phyloP scores from a whole-genome alignment of 2,888 invertebrate species.

The Thereva nobilitata region DNA sequence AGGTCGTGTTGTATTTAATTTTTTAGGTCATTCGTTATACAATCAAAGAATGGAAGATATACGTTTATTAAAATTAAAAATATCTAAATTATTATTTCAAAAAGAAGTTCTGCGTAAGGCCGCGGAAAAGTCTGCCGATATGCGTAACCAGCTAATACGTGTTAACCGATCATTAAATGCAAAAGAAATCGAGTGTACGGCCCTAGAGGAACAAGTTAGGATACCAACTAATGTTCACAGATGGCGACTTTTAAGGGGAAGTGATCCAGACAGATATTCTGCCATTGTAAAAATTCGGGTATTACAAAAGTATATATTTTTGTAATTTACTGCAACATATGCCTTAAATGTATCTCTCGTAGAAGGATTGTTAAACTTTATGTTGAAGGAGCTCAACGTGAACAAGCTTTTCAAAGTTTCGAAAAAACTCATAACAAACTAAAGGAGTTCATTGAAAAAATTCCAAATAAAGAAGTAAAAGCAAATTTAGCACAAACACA shows the following conservation, averaged over 20 bases:
- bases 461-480: constrained; percentile 49
- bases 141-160: constrained; percentile 71
- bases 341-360: background rate
- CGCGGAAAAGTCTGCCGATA: constrained; percentile 77
- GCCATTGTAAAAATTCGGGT: constrained; percentile 81
- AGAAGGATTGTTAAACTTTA: constrained; percentile 51
- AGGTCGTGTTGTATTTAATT: background rate
- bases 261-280: constrained; percentile 79
- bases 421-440: constrained; percentile 48
- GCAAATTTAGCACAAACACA: constrained; percentile 48
- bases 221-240: constrained; percentile 90
- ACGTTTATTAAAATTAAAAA: constrained; percentile 79
- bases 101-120: constrained; percentile 70
- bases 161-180: constrained; percentile 79
- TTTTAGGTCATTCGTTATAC: constrained; percentile 71
- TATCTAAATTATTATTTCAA: constrained; percentile 73
- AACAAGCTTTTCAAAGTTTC: constrained; percentile 47
- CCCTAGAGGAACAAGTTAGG: constrained; percentile 84
- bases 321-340: too few relatives aligned
- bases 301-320: constrained; percentile 71
- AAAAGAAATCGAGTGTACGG: constrained; percentile 80
- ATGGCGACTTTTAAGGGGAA: constrained; percentile 90
- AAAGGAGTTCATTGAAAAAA: constrained; percentile 47
- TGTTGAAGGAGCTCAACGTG: constrained; percentile 47
- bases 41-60: constrained; percentile 82